These are phyloP conservation scores for Lacerta agilis DNA, from an alignment of 2,797 vertebrate genomes.

Conservation along the genomic window DNA sequence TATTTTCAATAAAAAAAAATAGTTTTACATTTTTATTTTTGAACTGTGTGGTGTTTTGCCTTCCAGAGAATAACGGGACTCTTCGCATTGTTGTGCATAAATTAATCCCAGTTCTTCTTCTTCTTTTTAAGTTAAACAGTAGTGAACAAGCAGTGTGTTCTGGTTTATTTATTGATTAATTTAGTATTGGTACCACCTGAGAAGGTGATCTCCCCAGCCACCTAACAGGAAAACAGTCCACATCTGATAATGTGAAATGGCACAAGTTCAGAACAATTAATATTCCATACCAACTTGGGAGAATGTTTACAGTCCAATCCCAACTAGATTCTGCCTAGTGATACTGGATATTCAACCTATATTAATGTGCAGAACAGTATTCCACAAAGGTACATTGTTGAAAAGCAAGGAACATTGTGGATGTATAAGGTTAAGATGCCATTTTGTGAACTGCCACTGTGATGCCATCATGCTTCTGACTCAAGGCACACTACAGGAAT, in stretches of 20 bases:
- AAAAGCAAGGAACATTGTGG: rapidly evolving
- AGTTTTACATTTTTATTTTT: conserved; percentile 78
- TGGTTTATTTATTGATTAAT: conserved; percentile 31
- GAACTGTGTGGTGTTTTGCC: conserved; percentile 4
- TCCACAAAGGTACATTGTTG: conserved; percentile 16
- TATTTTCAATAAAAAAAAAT: conserved; percentile 86
- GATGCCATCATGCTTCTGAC: conserved; percentile 87
- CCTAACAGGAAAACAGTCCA: neutral
- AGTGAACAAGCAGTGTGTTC: neutral
- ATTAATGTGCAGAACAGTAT: neutral
- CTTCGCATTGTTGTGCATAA: neutral
- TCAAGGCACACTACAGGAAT: too few species aligned
- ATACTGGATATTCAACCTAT: neutral
- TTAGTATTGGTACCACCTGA: neutral
- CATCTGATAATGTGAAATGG: conserved; percentile 15
- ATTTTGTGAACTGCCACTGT: conserved; percentile 96
- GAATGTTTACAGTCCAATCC: neutral
- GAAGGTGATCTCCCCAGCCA: rapidly evolving
- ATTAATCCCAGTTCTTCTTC: neutral
- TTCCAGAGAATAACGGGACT: neutral
- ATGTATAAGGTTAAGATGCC: conserved; percentile 80
- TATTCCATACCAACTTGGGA: neutral
- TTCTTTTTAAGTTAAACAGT: neutral
- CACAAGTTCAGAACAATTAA: neutral
- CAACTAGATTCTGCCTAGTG: conserved; percentile 5